Evolutionary conservation across 2,797 vertebrate genomes (phyloP).

Genomic region (Gorsachius magnificus): DNA sequence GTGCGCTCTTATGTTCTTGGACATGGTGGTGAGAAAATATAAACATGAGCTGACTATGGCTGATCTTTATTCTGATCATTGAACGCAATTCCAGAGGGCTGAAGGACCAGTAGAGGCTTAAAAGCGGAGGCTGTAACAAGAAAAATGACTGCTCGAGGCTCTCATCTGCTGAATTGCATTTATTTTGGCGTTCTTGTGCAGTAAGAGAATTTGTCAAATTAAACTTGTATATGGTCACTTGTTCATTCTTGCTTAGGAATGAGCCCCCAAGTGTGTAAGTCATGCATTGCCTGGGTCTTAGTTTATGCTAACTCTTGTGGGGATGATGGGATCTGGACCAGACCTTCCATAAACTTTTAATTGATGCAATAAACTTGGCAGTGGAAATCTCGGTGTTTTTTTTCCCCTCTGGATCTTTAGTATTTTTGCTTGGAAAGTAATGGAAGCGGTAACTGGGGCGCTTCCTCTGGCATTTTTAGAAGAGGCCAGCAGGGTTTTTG

Average conservation of each 20-base stretch:
- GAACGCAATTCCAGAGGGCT: neutral
- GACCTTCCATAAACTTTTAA: neutral
- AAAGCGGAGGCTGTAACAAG: neutral
- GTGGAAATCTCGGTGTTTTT: neutral
- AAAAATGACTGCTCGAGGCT: neutral
- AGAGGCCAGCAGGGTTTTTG: neutral
- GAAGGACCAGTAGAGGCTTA: neutral
- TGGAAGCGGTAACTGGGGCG: accelerated
- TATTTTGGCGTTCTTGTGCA: neutral
- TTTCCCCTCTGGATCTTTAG: neutral
- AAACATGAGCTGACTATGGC: neutral
- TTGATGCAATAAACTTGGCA: neutral
- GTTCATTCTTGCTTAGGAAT: neutral
- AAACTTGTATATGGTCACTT: neutral
- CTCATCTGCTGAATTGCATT: neutral
- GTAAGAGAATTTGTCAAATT: neutral
- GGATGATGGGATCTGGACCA: neutral
- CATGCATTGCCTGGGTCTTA: neutral
- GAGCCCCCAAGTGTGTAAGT: accelerated
- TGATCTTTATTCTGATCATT: neutral
- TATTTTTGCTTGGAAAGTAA: neutral
- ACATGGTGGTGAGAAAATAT: neutral
- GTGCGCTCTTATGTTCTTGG: neutral
- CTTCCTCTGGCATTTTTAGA: neutral
- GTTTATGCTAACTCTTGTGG: neutral